Percentiles rank a stretch among this genome's conserved stretches.
Evolutionary conservation across 2,113 vertebrate species (phyloP).

Genomic region (Cebus imitator): DNA sequence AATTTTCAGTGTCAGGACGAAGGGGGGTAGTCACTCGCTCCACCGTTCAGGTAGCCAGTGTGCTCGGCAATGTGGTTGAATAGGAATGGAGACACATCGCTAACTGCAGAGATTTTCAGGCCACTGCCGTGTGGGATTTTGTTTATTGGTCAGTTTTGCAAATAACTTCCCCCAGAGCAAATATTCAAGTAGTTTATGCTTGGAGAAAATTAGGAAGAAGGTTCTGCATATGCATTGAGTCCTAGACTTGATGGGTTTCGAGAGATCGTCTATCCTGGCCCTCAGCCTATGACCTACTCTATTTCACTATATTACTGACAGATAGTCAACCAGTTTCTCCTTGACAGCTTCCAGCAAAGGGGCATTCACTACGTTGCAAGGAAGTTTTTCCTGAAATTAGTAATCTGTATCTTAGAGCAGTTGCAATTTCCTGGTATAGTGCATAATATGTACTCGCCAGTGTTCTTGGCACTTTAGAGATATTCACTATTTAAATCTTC

Average conservation of each 20-base stretch:
- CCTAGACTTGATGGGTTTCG: neutral
- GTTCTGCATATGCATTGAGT: neutral
- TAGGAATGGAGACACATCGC: slow-evolving; percentile 49
- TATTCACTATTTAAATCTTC: neutral
- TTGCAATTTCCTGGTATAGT: neutral
- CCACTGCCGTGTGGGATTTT: slow-evolving; percentile 49
- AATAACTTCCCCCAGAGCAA: slow-evolving; percentile 71
- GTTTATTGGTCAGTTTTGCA: slow-evolving; percentile 68
- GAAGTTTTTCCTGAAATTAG: neutral
- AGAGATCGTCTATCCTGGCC: neutral
- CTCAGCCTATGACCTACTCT: neutral
- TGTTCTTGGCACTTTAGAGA: neutral
- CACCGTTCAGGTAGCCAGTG: neutral
- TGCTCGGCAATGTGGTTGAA: slow-evolving; percentile 49
- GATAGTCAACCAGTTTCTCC: neutral
- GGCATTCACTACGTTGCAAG: neutral
- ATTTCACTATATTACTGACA: neutral
- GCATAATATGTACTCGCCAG: neutral
- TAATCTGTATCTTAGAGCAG: neutral
- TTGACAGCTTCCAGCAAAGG: neutral
- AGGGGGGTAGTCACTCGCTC: slow-evolving; percentile 4
- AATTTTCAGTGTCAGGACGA: slow-evolving; percentile 70
- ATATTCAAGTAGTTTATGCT: slow-evolving; percentile 28
- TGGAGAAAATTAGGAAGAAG: slow-evolving; percentile 33
- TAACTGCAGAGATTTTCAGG: slow-evolving; percentile 72